Evolutionary conservation across 23 tunicate genomes (phyloP).

Genomic region (Halocynthia aurantium): DNA sequence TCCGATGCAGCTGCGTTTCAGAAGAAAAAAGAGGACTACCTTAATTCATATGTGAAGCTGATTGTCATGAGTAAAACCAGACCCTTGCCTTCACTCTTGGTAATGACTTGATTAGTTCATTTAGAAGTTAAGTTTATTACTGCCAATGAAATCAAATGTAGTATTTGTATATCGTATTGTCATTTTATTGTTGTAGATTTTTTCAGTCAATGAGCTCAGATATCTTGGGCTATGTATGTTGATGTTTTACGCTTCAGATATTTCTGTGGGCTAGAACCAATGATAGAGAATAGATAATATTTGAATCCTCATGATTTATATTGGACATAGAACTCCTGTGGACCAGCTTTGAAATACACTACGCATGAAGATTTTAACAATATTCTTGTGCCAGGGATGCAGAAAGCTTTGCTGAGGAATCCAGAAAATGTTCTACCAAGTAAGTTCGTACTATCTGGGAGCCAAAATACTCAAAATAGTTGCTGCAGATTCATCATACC

Average conservation of each 20-base stretch:
- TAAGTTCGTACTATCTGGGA: constrained; percentile 6
- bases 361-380: constrained; percentile 43
- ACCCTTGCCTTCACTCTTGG: constrained; percentile 6
- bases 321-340: constrained; percentile 32
- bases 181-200: too few species aligned
- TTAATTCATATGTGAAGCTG: constrained; percentile 5
- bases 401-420: constrained; percentile 66
- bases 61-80: constrained; percentile 2
- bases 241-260: too few species aligned
- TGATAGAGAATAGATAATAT: too few species aligned
- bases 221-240: too few species aligned
- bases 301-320: neutral
- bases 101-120: too few species aligned
- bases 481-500: too few species aligned
- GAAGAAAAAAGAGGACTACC: neutral
- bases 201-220: too few species aligned
- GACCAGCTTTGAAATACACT: constrained; percentile 30
- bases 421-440: constrained; percentile 63
- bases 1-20: neutral
- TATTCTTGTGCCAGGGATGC: constrained; percentile 57
- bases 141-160: too few species aligned
- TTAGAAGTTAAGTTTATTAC: too few species aligned
- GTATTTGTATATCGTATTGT: too few species aligned
- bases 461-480: neutral
- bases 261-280: too few species aligned